Evolutionary conservation across 2,113 vertebrate genomes (phyloP), one percentile per base, ranked within the genome.

Genomic region (Hyaena hyaena): DNA sequence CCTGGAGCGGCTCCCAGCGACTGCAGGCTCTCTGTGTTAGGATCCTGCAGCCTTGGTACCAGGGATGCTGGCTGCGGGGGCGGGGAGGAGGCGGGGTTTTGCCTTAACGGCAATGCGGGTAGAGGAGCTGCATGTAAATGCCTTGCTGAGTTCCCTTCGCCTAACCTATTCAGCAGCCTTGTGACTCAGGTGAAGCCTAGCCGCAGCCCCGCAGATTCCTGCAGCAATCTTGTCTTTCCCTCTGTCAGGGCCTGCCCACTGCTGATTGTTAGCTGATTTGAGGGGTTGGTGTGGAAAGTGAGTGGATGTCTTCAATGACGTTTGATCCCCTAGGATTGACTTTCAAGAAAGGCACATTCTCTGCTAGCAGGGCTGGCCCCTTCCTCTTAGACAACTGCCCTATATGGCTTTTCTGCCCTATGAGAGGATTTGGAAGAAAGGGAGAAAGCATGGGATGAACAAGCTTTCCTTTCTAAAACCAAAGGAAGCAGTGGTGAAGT

Each of bases 1-100:
- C 87, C 90, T 96, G 96, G 96, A 97, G 50, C 28, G 31, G 95
- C 79, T 98, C 95, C 95, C 89, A 35, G 96, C 3, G 68, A 95
- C 89, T 97, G 97, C 95, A 92, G 96, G 11, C 83, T 66, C 68
- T 83, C 82, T 23, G 77, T 66, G 63, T 91, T 89, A 90, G 96
- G n/a, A 82, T 88, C 92, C 91, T 74, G 93, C 94, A 90, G 74
- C 65, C 55, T 93, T 61, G 5, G 11, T 92, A 31, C 71, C 76
- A 10, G 43, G 68, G 93, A 58, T 48, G 94, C 79, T n/a, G 95
- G 69, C 69, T 26, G 66, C 26, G 55, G 81, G 66, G 6, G 31
- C 2, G 2, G 28, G 23, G 43, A 93, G 95, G 89, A 93, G 97
- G 96, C 71, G 90, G 96, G 84, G 92, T 50, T 81, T 96, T 23